These are phyloP conservation scores for Aethina tumida DNA, from an alignment of 1,140 invertebrate species.

Conservation along the genomic window DNA sequence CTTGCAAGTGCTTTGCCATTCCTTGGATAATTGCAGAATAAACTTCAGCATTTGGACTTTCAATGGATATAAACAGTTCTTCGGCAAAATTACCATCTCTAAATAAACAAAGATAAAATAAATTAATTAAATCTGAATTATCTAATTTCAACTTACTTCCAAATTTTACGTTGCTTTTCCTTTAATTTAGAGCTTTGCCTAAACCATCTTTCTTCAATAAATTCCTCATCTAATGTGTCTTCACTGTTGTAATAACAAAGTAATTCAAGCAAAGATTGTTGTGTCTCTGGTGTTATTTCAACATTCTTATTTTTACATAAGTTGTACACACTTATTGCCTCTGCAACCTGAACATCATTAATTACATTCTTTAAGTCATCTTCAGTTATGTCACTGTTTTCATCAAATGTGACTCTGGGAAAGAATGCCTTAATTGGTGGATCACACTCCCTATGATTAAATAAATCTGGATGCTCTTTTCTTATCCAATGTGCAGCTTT, in stretches of 20 bases:
- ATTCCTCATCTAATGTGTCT: slow-evolving; percentile 52
- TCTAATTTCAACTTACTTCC: slow-evolving; percentile 55
- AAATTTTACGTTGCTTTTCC: slow-evolving; percentile 52
- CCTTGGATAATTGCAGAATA: slow-evolving; percentile 64
- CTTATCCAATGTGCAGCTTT: slow-evolving; percentile 80
- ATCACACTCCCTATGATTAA: slow-evolving; percentile 60
- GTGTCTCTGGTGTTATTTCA: slow-evolving; percentile 47
- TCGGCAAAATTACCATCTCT: slow-evolving; percentile 59
- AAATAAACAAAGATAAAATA: slow-evolving; percentile 13
- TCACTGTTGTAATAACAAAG: slow-evolving; percentile 72
- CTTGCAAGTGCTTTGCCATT: slow-evolving; percentile 57
- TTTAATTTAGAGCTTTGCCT: slow-evolving; percentile 36
- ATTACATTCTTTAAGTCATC: slow-evolving; percentile 54
- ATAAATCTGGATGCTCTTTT: slow-evolving; percentile 64
- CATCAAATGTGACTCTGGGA: slow-evolving; percentile 56
- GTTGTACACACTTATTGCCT: slow-evolving; percentile 65
- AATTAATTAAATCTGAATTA: neutral
- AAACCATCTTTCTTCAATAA: slow-evolving; percentile 73
- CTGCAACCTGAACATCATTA: slow-evolving; percentile 48
- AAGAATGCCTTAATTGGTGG: slow-evolving; percentile 61
- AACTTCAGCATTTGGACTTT: slow-evolving; percentile 48
- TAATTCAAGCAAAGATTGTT: slow-evolving; percentile 68
- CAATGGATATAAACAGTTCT: slow-evolving; percentile 52
- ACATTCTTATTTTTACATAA: slow-evolving; percentile 52
- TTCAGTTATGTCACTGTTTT: slow-evolving; percentile 58